Conservation (phyloP, 2,113 vertebrate genomes). For the Stictonetta naevosa region DNA sequence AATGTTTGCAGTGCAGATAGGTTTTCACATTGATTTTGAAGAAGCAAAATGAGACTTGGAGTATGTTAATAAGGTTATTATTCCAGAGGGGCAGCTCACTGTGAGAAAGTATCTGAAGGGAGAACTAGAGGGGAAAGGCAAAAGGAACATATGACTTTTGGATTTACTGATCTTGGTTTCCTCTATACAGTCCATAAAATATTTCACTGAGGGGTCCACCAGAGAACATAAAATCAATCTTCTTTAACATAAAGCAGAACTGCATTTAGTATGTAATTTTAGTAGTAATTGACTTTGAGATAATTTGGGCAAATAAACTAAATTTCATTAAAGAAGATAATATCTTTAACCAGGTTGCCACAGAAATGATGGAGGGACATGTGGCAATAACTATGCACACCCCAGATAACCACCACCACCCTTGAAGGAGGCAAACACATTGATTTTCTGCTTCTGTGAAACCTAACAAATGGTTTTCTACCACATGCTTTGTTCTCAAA, state of each 20-base stretch:
- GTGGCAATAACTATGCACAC: background rate
- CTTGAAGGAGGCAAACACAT: background rate
- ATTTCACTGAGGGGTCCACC: background rate
- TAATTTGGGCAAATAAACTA: background rate
- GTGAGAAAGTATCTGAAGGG: background rate
- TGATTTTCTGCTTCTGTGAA: slow-evolving; percentile 51
- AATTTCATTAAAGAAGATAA: slow-evolving; percentile 21
- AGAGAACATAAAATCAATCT: background rate
- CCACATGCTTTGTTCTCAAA: background rate
- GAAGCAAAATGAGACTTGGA: background rate
- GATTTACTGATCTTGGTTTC: background rate
- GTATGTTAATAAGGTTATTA: background rate
- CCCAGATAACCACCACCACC: background rate
- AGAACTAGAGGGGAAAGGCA: background rate
- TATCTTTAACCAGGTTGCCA: background rate
- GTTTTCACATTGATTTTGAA: background rate
- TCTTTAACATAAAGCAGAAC: background rate
- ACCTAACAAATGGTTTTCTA: slow-evolving; percentile 11
- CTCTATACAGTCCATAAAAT: background rate
- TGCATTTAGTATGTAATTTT: background rate
- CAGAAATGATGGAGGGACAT: background rate
- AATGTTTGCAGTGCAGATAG: background rate
- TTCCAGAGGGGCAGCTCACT: background rate
- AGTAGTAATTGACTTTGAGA: slow-evolving; percentile 9
- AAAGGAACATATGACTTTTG: background rate